Evolutionary conservation across 1,140 invertebrate genomes (phyloP).

Genomic region (Whitmania pigra): DNA sequence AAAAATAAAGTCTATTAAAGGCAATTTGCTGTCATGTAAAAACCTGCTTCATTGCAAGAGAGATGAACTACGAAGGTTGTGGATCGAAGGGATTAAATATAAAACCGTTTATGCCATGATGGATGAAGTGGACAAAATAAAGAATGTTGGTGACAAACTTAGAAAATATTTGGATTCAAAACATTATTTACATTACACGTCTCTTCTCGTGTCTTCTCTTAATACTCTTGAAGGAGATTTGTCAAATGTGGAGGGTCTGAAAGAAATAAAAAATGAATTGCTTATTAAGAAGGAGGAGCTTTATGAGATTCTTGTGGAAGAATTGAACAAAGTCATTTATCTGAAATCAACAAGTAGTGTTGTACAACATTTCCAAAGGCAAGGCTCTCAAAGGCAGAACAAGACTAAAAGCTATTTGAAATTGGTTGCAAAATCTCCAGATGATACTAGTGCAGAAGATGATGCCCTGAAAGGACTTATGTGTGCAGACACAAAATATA

Average conservation of each 20-base stretch:
- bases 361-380: slow-evolving; percentile 33
- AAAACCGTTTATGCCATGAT: slow-evolving; percentile 73
- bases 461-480: slow-evolving; percentile 18
- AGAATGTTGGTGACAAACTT: slow-evolving; percentile 63
- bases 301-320: slow-evolving; percentile 56
- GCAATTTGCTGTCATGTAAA: slow-evolving; percentile 77
- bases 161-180: slow-evolving; percentile 57
- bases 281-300: slow-evolving; percentile 59
- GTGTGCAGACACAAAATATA: slow-evolving; percentile 13
- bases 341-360: slow-evolving; percentile 47
- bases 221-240: slow-evolving; percentile 57
- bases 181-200: slow-evolving; percentile 72
- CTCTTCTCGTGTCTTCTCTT: slow-evolving; percentile 53
- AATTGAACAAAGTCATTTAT: slow-evolving; percentile 62
- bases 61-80: slow-evolving; percentile 81
- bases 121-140: slow-evolving; percentile 73
- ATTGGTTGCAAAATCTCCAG: slow-evolving; percentile 16
- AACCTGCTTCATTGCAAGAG: slow-evolving; percentile 73
- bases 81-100: slow-evolving; percentile 81
- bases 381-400: slow-evolving; percentile 32
- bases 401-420: slow-evolving; percentile 15
- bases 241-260: slow-evolving; percentile 64
- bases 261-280: slow-evolving; percentile 60
- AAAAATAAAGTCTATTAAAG: slow-evolving; percentile 69
- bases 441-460: slow-evolving; percentile 21